Conservation (phyloP, 1,140 invertebrate genomes). For the Apis laboriosa region DNA sequence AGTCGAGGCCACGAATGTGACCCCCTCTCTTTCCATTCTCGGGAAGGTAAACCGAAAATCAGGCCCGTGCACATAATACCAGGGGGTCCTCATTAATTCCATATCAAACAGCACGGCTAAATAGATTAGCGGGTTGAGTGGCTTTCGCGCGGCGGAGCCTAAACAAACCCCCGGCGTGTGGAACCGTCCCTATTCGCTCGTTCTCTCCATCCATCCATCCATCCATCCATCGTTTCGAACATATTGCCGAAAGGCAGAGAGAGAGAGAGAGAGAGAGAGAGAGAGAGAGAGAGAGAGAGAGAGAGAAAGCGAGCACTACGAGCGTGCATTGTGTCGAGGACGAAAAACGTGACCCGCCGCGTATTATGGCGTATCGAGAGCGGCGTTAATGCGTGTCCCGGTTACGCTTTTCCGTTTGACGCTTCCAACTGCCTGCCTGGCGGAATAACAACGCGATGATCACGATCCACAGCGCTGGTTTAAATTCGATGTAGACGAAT, state of each 20-base stretch:
- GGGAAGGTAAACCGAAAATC: slow-evolving; percentile 57
- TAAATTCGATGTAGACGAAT: not conserved
- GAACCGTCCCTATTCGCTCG: slow-evolving; percentile 46
- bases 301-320: slow-evolving; percentile 49
- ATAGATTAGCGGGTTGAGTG: slow-evolving; percentile 81
- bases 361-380: slow-evolving; percentile 59
- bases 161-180: slow-evolving; percentile 73
- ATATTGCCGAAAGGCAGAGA: slow-evolving; percentile 64
- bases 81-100: slow-evolving; percentile 78
- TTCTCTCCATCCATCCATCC: slow-evolving; percentile 45
- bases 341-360: slow-evolving; percentile 45
- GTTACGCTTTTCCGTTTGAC: slow-evolving; percentile 52
- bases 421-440: slow-evolving; percentile 73
- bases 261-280: no score
- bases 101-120: slow-evolving; percentile 81
- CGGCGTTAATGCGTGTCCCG: slow-evolving; percentile 76
- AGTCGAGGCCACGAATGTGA: not conserved
- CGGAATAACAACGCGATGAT: not conserved
- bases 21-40: slow-evolving; percentile 10
- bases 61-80: slow-evolving; percentile 65
- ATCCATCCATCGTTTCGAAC: slow-evolving; percentile 61
- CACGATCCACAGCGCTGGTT: not conserved
- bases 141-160: slow-evolving; percentile 73
- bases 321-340: slow-evolving; percentile 20
- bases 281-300: no score